These are phyloP conservation scores for Rhimphoctona megacephalus DNA, from an alignment of 2,888 invertebrate genomes.

Conservation along the genomic window DNA sequence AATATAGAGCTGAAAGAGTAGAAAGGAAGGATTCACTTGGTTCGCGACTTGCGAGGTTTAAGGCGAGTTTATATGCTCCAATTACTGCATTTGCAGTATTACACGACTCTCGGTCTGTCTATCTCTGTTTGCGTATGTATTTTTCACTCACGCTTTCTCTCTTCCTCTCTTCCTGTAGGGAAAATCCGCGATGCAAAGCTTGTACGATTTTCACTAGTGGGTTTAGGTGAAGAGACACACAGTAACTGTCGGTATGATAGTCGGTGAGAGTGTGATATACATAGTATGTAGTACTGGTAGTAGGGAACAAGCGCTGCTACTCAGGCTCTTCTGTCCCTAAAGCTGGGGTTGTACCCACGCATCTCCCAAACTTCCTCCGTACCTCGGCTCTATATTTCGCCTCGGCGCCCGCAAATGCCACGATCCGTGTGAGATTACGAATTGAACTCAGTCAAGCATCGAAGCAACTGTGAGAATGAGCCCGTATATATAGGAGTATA, in stretches of 20 bases:
- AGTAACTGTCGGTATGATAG: constrained; percentile 39
- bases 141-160: constrained; percentile 4
- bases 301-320: constrained; percentile 45
- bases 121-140: constrained; percentile 15
- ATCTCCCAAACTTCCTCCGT: constrained; percentile 22
- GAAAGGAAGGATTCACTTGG: constrained; percentile 57
- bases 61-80: constrained; percentile 80
- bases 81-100: constrained; percentile 81
- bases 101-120: constrained; percentile 57
- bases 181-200: constrained; percentile 49
- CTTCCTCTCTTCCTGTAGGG: background rate
- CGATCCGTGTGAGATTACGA: constrained; percentile 67
- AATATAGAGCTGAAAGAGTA: constrained; percentile 42
- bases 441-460: constrained; percentile 67
- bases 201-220: constrained; percentile 30
- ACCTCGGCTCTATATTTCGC: constrained; percentile 55
- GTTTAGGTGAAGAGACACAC: constrained; percentile 11
- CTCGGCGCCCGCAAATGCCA: constrained; percentile 46
- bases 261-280: constrained; percentile 10
- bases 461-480: constrained; percentile 39
- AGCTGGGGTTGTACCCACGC: constrained; percentile 42
- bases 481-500: background rate
- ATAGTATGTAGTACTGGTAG: background rate
- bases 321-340: constrained; percentile 39
- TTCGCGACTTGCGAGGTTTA: constrained; percentile 74